Evolutionary conservation across 2,888 invertebrate genomes (phyloP), one percentile per base, ranked within the genome.

Genomic region (Cryptus viduatorius): DNA sequence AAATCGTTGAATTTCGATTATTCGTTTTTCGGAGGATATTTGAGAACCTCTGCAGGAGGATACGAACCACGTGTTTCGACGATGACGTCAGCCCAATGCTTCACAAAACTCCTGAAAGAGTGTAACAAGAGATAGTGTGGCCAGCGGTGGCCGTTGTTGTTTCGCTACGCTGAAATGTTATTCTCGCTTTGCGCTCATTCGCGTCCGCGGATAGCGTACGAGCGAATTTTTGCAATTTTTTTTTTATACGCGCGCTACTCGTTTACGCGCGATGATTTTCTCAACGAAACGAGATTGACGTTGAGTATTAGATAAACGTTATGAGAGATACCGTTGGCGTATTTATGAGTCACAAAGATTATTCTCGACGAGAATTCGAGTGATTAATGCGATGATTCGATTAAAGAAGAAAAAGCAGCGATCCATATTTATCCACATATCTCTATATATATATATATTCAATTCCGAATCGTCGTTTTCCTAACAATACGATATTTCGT

Each of bases 21-120:
- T 80, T 46, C 59, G 69, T 75, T 48, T 8, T n/a, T 14, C 48
- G 48, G 3, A 44, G 14, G 24, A 29, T 42, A 50, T 68, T 86
- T 87, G 87, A 87, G 87, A 87, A 86, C 83, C 85, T 84, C 85
- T 88, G 86, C 78, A 84, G 76, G 85, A 88, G 88, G 88, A 89
- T 90, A 86, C 81, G 81, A 82, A 83, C 83, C 90, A 89, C 86
- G 86, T 89, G 90, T 87, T 87, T 64, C 56, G 71, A 59, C 67
- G 78, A 84, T 87, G 87, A 86, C 83, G 87, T 86, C 89, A 89
- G 82, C 86, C 80, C 76, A 42, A 42, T 85, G 84, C 82, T 79
- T 81, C 76, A 79, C 79, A 56, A 86, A 86, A 84, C 65, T 86
- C 79, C 79, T 61, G 64, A 67, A 76, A 75, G 73, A 79, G 42